Evolutionary conservation across 2,113 vertebrate genomes (phyloP), one percentile per base, ranked within the genome.

Genomic region (Arvicanthis niloticus): DNA sequence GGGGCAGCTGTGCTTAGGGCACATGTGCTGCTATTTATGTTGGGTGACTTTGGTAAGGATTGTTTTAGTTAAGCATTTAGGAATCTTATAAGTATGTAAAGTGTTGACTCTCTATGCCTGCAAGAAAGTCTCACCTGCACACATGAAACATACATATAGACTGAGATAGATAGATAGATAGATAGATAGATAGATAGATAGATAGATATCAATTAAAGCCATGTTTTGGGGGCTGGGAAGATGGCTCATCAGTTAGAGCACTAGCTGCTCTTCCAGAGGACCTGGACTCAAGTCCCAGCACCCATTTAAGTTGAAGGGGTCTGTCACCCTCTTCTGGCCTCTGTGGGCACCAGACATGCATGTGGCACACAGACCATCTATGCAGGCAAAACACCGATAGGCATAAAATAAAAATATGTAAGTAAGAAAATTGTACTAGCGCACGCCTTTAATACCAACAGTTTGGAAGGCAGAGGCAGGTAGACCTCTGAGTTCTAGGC

Each of bases 51-150:
- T 90, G 86, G 89, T 12, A 91, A 3, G 96, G 31, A 73, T 40
- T 90, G 65, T 94, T 94, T 72, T 58, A 92, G 94, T 88, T 85
- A 86, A 24, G 73, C 89, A 37, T 91, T 93, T 62, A 70, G 76
- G 95, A 89, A 19, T 85, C 81, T 85, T 37, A n/a, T 75, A 22
- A 34, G 92, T 60, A 67, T 86, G 73, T 62, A 42, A 62, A 67
- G 76, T 67, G 88, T 60, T 45, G 48, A 26, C n/a, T 48, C 7
- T 53, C 67, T 70, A 12, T 2, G 17, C 62, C 70, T 56, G 85
- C 89, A n/a, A 73, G 72, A 40, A 40, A 7, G 68, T n/a, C 68
- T 40, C n/a, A 73, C 72, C n/a, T 40, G 68, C 7, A 40, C 19
- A 73, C 11, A 19, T 40, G 72, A 73, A 73, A n/a, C n/a, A 40